Base-by-base conservation (phyloP, 2,797 vertebrate genomes). In the Molossus molossus region DNA sequence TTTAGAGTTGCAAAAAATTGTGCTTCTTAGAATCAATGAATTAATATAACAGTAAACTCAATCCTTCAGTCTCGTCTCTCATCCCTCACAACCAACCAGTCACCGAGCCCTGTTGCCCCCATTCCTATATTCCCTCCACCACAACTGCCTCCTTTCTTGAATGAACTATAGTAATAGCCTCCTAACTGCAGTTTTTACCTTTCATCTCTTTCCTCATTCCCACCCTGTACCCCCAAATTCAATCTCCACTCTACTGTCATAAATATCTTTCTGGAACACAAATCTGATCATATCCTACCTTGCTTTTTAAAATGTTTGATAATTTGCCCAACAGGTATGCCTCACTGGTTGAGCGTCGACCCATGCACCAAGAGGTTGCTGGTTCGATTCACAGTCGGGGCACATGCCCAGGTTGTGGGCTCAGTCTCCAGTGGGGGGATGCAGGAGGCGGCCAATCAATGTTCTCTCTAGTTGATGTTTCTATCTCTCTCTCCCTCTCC, bases 261-360 rank as follows among this genome's bases (percentile, higher is more conserved):
- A 64, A 25, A 33, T 82, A 85, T 53, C 84, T 85, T 85, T 91
- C 45, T 64, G 17, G 75, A 73, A 55, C 45, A 90, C 29, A 77
- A 65, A 67, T 53, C 23, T 40, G 45, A 69, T 50, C 33, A 73
- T 40, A 73, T 20, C 21, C 53, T 27, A 64, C 8, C 6, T 85
- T 77, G 27, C 27, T 90, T 93, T 33, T 50, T 62, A 55, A 64
- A 90, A 73, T 0, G 33, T n/a, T 91, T 45, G 57, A 55, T 82
- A 45, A 45, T 45, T 45, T 45, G 40, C 40, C 40, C 40, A 4
- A 3, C 40, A 5, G 6, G 40, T 45, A 3, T 45, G 40, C 5
- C 6, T 45, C 40, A 6, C 5, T 45, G 40, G 40, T 6, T 45
- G 40, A 45, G 4, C 40, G 40, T 45, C 40, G 40, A 45, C 40